Base-by-base conservation (phyloP, 2,113 vertebrate species). In the Pterocles burchelli region DNA sequence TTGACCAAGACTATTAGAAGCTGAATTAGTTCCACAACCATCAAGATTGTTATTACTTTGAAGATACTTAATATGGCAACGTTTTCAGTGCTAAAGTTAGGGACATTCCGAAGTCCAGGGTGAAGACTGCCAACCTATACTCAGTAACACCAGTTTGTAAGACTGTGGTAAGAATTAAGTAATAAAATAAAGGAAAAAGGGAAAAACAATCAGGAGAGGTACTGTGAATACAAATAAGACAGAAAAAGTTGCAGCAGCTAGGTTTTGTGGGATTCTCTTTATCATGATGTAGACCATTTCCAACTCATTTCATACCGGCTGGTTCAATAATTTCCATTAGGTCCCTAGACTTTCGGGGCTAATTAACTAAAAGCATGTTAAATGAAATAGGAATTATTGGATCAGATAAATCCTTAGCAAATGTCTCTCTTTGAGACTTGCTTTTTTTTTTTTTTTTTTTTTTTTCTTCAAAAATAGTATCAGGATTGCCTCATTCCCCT, bases 321-420 rank as follows among this genome's bases (percentile, higher is more conserved):
- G 59, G 66, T 78, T 82, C 33, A 2, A 65, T 85, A 68, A 70
- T 78, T 88, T 90, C 74, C 66, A 57, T 82, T 90, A 92, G 71
- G 45, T 70, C 59, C 51, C 55, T 59, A 36, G 24, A 38, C n/a
- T 46, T 92, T 85, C 59, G 65, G 29, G 65, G 65, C 38, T 85
- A 92, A 93, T 96, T 88, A 96, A 85, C 85, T 88, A 93, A 93
- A 93, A 88, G 36, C 34, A 18, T 85, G 84, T 65, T 65, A 84
- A 78, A 77, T 85, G 65, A 59, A 89, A 85, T 51, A 75, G 46
- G 51, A 85, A 85, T 65, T 28, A 74, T 28, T 21, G 67, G 31
- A 66, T 22, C 24, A 36, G 68, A 90, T 65, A 85, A 74, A 90
- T 83, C n/a, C 57, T 76, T 61, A 77, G 58, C 11, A 54, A 85